Base-by-base conservation (phyloP, 2,113 vertebrate genomes). In the Pterophyllum scalare region DNA sequence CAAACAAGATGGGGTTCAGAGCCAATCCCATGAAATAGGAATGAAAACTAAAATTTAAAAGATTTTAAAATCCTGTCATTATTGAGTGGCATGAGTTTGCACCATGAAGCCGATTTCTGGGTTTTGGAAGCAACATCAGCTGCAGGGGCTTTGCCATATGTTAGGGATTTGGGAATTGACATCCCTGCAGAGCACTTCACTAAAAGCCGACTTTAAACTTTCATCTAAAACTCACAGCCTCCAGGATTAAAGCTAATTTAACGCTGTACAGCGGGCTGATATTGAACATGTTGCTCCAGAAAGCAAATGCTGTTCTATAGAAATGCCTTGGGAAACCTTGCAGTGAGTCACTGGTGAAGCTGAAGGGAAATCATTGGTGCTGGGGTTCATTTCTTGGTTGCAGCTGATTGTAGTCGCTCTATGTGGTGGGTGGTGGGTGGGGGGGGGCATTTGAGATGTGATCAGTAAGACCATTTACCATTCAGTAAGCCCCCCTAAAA, bases 241-340 rank as follows among this genome's bases (percentile, higher is more conserved):
- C 60, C 77, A 77, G 88, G 84, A 89, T 90, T 82, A 89, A 92
- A 88, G 59, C 78, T 43, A 82, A 90, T 89, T 88, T 86, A 85
- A 87, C 17, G 74, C 72, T 33, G 31, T 40, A 28, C 78, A 33
- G 83, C 65, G 19, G 82, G 14, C 74, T 33, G 81, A 70, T 85
- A 79, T 60, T 33, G 59, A 87, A 78, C 59, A 76, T 61, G 88
- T 38, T 58, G 77, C 78, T 31, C 31, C 79, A 82, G 59, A 85
- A 88, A 82, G 84, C 35, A 80, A 87, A 86, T 74, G 59, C 43
- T 22, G 40, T 46, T 59, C 79, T 52, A 56, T 64, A 40, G 78
- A 75, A 81, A 80, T n/a, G 77, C 64, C 75, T 28, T 19, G 77
- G 75, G 60, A 87, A 52, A 46, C 67, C 75, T 24, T 11, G 54